Base-by-base conservation (phyloP, 2,113 vertebrate species). In the Regulus satrapa region DNA sequence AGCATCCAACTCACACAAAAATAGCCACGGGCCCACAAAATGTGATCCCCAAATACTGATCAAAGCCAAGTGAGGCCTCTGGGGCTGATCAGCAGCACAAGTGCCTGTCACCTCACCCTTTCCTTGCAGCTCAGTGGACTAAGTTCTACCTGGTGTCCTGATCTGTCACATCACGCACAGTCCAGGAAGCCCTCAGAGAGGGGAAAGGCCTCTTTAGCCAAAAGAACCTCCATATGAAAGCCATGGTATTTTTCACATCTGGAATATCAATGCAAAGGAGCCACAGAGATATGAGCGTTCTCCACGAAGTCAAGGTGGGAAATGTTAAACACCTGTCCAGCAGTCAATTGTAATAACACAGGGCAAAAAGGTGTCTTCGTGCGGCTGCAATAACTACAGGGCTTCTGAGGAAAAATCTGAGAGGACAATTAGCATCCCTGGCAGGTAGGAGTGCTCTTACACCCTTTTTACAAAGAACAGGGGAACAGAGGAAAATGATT, bases 191-290 rank as follows among this genome's bases (percentile, higher is more conserved):
- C 58, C 56, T 75, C 71, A 63, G 15, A 29, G 10, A 59, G 18
- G 23, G 49, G 25, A 69, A 89, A 96, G 89, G n/a, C 18, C 5
- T 61, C 16, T 64, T 85, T 28, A 92, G 64, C 55, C 69, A 88
- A 23, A 38, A 63, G 3, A 62, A 46, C 12, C 5, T 76, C 45
- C 19, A 7, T 36, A 45, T 32, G 34, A 56, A 54, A n/a, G 41
- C 61, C 0, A 0, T 29, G 8, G 14, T n/a, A 4, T 43, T 72
- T 96, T 90, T 91, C 89, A 78, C 38, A 74, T 29, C 67, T 23
- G 38, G 49, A 82, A 66, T 71, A 68, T 4, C 38, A 94, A 90
- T 8, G 15, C 8, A 38, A 89, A 74, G 64, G 55, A 71, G 73
- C 71, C 59, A 41, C 14, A 63, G 40, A 78, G 77, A 78, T 51